phyloP scores from a whole-genome alignment of 2,113 vertebrate species.

The Elanus axillaris region DNA sequence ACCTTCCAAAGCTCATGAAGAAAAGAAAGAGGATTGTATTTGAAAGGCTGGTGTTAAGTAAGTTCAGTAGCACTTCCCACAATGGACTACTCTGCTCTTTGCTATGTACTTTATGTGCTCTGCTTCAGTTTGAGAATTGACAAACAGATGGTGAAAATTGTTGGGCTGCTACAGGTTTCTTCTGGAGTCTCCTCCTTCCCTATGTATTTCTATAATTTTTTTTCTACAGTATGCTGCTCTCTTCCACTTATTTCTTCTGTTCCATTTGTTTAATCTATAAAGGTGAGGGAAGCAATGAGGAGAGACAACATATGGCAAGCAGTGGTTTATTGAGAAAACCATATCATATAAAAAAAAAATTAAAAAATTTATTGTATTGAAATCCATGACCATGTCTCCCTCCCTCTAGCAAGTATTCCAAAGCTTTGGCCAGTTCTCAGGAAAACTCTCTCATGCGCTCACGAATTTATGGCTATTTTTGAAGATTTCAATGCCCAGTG shows the following conservation, averaged over 20 bases:
- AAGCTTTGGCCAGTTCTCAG: background rate
- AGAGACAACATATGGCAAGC: background rate
- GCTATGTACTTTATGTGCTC: background rate
- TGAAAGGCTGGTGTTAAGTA: background rate
- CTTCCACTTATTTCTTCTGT: background rate
- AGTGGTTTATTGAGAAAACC: background rate
- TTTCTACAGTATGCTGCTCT: background rate
- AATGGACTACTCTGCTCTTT: background rate
- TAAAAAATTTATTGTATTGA: background rate
- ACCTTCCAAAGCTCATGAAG: background rate
- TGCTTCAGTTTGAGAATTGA: background rate
- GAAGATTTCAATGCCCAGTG: background rate
- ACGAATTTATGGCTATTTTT: background rate
- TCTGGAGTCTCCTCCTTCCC: background rate
- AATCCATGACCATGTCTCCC: background rate
- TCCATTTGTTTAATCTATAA: background rate
- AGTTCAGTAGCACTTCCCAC: background rate
- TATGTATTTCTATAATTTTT: background rate
- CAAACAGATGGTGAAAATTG: background rate
- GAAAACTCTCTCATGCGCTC: background rate
- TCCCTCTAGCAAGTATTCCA: background rate
- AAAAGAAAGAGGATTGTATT: background rate
- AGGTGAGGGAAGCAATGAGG: background rate
- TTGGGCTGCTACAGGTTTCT: background rate
- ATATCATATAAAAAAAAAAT: background rate